A percentile compares a stretch with the other conserved stretches of the same genome.
Conservation (phyloP, 2,797 vertebrate species). For the Cynopterus sphinx region DNA sequence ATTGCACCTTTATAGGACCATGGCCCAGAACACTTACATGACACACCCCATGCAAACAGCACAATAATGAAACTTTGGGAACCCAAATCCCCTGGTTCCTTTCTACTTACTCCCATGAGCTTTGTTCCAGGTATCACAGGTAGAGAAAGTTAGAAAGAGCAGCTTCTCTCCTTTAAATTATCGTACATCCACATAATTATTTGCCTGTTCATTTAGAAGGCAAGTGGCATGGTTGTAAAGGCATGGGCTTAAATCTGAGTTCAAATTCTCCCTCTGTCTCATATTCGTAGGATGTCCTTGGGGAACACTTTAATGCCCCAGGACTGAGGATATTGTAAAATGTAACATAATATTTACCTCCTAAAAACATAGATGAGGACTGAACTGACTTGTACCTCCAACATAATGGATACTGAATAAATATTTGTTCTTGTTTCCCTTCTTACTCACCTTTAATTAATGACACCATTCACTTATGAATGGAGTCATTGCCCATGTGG, state of each 20-base stretch:
- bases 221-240: not conserved
- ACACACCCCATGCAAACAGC: not conserved
- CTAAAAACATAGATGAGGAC: not conserved
- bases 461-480: not conserved
- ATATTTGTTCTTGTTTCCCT: not conserved
- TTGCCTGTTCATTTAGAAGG: conserved; percentile 2
- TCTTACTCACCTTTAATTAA: not conserved
- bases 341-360: not conserved
- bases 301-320: not conserved
- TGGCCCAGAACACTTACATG: not conserved
- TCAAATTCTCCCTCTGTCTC: conserved; percentile 14
- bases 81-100: not conserved
- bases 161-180: conserved; percentile 8
- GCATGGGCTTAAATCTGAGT: not conserved
- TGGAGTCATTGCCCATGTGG: not conserved
- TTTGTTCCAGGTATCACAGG: not conserved
- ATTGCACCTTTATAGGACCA: not conserved
- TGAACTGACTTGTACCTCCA: not conserved
- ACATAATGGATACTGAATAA: not conserved
- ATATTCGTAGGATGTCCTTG: not conserved
- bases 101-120: not conserved
- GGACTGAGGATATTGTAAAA: not conserved
- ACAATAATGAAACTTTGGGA: not conserved
- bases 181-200: not conserved
- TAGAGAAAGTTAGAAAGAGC: not conserved